Evolutionary conservation across 2,113 vertebrate genomes (phyloP).

Genomic region (Mobula hypostoma): DNA sequence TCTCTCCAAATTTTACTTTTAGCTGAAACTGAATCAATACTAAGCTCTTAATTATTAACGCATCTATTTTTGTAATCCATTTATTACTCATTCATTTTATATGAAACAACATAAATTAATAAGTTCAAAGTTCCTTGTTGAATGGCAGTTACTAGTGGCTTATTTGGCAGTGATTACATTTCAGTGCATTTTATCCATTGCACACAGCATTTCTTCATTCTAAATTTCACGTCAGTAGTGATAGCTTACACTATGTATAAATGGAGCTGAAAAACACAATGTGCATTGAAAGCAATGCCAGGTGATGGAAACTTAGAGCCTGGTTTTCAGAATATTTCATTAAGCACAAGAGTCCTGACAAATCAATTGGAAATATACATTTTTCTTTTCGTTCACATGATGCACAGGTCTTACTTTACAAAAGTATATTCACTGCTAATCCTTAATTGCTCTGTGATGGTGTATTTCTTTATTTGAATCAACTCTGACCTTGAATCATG

Average conservation of each 20-base stretch:
- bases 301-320: neutral
- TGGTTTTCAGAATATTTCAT: neutral
- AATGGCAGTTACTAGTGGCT: conserved; percentile 42
- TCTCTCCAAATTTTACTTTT: conserved; percentile 55
- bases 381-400: too few relatives aligned
- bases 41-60: conserved; percentile 62
- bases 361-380: neutral
- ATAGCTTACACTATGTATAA: conserved; percentile 42
- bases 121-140: conserved; percentile 40
- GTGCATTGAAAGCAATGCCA: neutral
- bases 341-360: neutral
- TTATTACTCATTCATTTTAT: conserved; percentile 47
- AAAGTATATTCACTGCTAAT: too few relatives aligned
- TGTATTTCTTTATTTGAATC: neutral
- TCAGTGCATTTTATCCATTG: conserved; percentile 47
- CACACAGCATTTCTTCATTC: conserved; percentile 47
- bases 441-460: neutral
- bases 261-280: neutral
- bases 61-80: conserved; percentile 55
- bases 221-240: conserved; percentile 43
- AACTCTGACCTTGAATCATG: neutral
- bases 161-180: conserved; percentile 45
- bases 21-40: conserved; percentile 49
- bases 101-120: conserved; percentile 44
- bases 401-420: too few relatives aligned